Conservation (phyloP, 2,797 vertebrate genomes). For the Centroberyx gerrardi region DNA sequence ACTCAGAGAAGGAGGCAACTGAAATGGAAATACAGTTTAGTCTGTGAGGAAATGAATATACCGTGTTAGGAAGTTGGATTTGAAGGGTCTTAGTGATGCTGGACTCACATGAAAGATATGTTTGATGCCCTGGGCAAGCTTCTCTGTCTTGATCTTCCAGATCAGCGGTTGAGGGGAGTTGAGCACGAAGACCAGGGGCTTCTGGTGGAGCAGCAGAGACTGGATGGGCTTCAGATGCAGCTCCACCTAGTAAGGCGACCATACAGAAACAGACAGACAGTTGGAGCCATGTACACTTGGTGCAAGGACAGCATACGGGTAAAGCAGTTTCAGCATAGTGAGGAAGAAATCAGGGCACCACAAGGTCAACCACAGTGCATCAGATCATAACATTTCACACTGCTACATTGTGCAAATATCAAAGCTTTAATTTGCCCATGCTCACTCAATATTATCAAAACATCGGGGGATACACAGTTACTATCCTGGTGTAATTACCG, state of each 20-base stretch:
- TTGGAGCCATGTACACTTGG: slow-evolving; percentile 11
- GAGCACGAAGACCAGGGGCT: slow-evolving; percentile 94
- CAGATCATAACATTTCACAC: slow-evolving; percentile 27
- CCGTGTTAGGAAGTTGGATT: slow-evolving; percentile 66
- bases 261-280: slow-evolving; percentile 36
- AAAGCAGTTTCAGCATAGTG: not conserved
- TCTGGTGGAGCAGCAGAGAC: slow-evolving; percentile 91
- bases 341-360: slow-evolving; percentile 1
- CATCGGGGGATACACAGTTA: slow-evolving; percentile 9
- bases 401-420: slow-evolving; percentile 18
- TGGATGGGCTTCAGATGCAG: slow-evolving; percentile 95
- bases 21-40: slow-evolving; percentile 45
- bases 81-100: slow-evolving; percentile 64
- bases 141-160: slow-evolving; percentile 94
- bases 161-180: slow-evolving; percentile 91
- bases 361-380: slow-evolving; percentile 20
- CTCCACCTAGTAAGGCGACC: slow-evolving; percentile 84
- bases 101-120: slow-evolving; percentile 95
- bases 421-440: slow-evolving; percentile 39
- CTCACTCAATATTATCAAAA: slow-evolving; percentile 28
- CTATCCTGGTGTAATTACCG: slow-evolving; percentile 39
- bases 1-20: slow-evolving; percentile 43
- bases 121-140: slow-evolving; percentile 87
- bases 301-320: slow-evolving; percentile 5
- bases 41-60: slow-evolving; percentile 74